These are phyloP conservation scores for Lordiphosa collinella DNA, from an alignment of 1,140 invertebrate genomes.

Conservation along the genomic window DNA sequence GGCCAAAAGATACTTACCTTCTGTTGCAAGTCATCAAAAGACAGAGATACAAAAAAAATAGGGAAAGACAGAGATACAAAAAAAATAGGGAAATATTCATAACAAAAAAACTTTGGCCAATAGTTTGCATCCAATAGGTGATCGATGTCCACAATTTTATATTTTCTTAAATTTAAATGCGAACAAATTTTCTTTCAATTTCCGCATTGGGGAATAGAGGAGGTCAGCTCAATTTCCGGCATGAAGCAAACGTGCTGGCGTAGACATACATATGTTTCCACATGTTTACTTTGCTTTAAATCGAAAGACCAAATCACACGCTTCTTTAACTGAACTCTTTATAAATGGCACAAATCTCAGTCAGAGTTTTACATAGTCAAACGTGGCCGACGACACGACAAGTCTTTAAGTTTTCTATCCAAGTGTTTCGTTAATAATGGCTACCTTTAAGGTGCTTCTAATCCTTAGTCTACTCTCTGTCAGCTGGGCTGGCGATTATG, in stretches of 20 bases:
- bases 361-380: constrained; percentile 48
- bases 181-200: not conserved
- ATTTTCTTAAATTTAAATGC: no score
- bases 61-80: constrained; percentile 13
- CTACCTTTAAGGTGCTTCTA: no score
- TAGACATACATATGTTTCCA: constrained; percentile 50
- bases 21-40: constrained; percentile 8
- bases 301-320: constrained; percentile 44
- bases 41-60: constrained; percentile 4
- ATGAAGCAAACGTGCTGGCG: constrained; percentile 32
- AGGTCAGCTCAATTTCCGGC: not conserved
- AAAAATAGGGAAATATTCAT: constrained; percentile 4
- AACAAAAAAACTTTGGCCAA: constrained; percentile 21
- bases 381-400: constrained; percentile 19
- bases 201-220: constrained; percentile 16
- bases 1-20: not conserved
- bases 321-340: constrained; percentile 10
- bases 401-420: constrained; percentile 10
- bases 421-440: no score
- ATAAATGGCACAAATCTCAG: constrained; percentile 25
- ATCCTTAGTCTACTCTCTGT: not conserved
- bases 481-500: constrained; percentile 11
- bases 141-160: constrained; percentile 7
- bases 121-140: no score
- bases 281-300: constrained; percentile 39